Percentiles rank a stretch among this genome's conserved stretches.
These are phyloP conservation scores for Eupithecia subfuscata DNA, from an alignment of 2,888 invertebrate species.

Conservation along the genomic window DNA sequence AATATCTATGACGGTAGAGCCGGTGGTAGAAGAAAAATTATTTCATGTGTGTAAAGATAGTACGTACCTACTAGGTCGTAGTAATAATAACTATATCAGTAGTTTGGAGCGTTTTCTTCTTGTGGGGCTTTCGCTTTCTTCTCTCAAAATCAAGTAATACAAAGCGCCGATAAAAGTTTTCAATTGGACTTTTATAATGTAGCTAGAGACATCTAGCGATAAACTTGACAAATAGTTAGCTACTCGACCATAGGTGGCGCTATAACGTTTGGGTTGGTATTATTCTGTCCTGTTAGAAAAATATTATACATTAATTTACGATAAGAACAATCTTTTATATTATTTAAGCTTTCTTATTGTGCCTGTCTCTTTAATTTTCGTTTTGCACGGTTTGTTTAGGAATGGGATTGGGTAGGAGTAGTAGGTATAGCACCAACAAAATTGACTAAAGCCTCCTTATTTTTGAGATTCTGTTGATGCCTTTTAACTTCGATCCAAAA, in stretches of 20 bases:
- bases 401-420: background rate
- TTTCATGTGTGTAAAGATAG: background rate
- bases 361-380: background rate
- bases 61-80: background rate
- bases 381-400: background rate
- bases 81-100: background rate
- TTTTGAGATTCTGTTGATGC: background rate
- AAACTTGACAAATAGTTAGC: conserved; percentile 53
- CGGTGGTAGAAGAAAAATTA: background rate
- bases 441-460: background rate
- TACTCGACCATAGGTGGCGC: conserved; percentile 69
- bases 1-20: background rate
- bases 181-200: background rate
- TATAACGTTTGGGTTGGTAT: conserved; percentile 24
- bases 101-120: background rate
- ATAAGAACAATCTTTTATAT: no score
- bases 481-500: background rate
- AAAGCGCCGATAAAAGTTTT: background rate
- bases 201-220: conserved; percentile 60
- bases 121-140: background rate
- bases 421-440: background rate
- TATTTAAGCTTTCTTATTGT: no score
- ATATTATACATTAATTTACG: no score
- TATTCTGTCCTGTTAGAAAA: background rate
- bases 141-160: background rate